A percentile compares a stretch with the other conserved stretches of the same genome.
Evolutionary conservation across 2,797 vertebrate genomes (phyloP).

Genomic region (Rhyacichthys aspro): DNA sequence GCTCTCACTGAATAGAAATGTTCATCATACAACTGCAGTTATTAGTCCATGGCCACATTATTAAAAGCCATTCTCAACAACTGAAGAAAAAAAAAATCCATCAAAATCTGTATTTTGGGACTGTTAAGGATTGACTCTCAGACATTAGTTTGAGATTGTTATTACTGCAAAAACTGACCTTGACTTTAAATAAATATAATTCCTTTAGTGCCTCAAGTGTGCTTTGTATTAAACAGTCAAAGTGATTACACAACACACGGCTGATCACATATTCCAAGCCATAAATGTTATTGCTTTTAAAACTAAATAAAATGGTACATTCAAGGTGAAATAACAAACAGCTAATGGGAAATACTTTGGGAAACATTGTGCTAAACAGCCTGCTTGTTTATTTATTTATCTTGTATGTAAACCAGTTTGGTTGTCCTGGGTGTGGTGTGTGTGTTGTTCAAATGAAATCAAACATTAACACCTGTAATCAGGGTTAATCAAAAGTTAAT

Average conservation of each 20-base stretch:
- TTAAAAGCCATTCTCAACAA: slow-evolving; percentile 52
- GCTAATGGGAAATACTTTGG: background rate
- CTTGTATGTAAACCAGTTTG: slow-evolving; percentile 13
- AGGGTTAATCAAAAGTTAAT: slow-evolving; percentile 21
- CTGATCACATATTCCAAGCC: slow-evolving; percentile 32
- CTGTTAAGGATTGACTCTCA: slow-evolving; percentile 22
- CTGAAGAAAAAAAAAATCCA: background rate
- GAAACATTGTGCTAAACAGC: background rate
- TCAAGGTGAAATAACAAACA: slow-evolving; percentile 12
- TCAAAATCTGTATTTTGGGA: slow-evolving; percentile 42
- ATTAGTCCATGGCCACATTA: slow-evolving; percentile 40
- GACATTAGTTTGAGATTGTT: slow-evolving; percentile 44
- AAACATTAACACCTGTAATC: slow-evolving; percentile 1
- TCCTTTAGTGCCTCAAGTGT: slow-evolving; percentile 32
- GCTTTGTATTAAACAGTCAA: slow-evolving; percentile 19
- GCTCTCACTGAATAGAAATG: slow-evolving; percentile 23
- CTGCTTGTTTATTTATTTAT: background rate
- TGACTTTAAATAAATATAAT: slow-evolving; percentile 44
- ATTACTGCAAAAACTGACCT: slow-evolving; percentile 36
- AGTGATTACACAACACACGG: slow-evolving; percentile 37
- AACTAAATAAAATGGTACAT: slow-evolving; percentile 44
- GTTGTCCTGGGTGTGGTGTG: too few relatives aligned
- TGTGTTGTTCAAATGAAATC: slow-evolving; percentile 15
- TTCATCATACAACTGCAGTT: slow-evolving; percentile 37
- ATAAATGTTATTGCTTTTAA: slow-evolving; percentile 38